phyloP scores from a whole-genome alignment of 1,140 invertebrate genomes.

The Eriosoma lanigerum region DNA sequence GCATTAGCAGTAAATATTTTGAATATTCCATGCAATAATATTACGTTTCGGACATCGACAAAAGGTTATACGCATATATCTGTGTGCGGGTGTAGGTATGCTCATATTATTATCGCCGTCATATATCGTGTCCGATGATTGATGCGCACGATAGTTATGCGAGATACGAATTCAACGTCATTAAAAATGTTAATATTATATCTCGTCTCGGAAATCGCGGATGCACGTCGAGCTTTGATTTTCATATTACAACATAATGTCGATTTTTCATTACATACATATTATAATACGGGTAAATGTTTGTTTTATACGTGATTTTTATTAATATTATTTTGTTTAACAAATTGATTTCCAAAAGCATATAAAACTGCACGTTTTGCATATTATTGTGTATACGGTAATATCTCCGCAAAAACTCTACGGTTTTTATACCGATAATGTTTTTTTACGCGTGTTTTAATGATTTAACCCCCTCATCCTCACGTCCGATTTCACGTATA shows the following conservation, averaged over 20 bases:
- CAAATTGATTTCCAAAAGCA: neutral
- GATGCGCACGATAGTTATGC: neutral
- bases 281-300: too few species aligned
- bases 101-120: neutral
- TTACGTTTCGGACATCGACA: neutral
- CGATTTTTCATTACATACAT: neutral
- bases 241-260: neutral
- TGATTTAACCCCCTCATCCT: neutral
- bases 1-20: neutral
- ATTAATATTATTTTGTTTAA: too few species aligned
- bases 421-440: neutral
- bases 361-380: neutral
- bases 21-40: neutral
- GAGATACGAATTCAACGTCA: neutral
- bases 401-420: neutral
- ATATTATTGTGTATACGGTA: neutral
- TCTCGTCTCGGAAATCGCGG: neutral
- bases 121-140: neutral
- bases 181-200: conserved; percentile 18
- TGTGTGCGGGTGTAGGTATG: neutral
- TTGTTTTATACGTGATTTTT: too few species aligned
- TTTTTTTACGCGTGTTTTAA: neutral
- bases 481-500: neutral
- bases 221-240: neutral
- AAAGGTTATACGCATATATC: neutral